phyloP scores from a whole-genome alignment of 1,140 invertebrate genomes.

The Euschistus heros region DNA sequence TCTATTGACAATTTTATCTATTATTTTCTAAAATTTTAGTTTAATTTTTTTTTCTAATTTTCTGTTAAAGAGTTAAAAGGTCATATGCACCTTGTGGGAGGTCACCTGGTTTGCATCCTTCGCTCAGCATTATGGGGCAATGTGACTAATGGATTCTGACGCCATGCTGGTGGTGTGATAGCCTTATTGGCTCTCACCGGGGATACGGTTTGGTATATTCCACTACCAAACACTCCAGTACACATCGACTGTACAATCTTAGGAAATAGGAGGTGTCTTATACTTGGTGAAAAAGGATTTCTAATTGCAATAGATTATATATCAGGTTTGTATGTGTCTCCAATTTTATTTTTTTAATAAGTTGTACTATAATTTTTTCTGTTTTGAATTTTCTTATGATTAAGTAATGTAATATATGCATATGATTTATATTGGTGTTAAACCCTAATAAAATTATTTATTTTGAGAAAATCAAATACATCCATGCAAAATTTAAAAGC shows the following conservation, averaged over 20 bases:
- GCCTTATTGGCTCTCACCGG: constrained; percentile 50
- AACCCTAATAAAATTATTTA: no score
- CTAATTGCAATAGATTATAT: constrained; percentile 55
- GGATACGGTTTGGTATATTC: constrained; percentile 51
- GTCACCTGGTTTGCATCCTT: constrained; percentile 60
- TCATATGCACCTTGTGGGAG: constrained; percentile 53
- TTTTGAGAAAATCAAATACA: no score
- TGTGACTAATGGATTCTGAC: constrained; percentile 32
- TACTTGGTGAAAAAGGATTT: constrained; percentile 53
- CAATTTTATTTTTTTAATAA: constrained; percentile 16
- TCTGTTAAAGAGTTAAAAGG: constrained; percentile 49
- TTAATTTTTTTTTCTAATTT: constrained; percentile 22
- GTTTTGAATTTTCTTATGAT: no score
- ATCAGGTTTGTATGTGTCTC: constrained; percentile 38
- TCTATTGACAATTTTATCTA: no score
- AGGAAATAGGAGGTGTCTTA: constrained; percentile 57
- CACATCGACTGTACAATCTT: constrained; percentile 57
- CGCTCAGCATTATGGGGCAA: constrained; percentile 41
- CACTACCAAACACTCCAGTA: constrained; percentile 48
- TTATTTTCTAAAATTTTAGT: background rate
- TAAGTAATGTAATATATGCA: no score
- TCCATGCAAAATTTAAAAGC: no score
- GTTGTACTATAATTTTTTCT: no score
- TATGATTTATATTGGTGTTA: background rate
- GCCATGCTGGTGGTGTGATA: constrained; percentile 38